Conservation (phyloP, 2,888 invertebrate genomes). For the Chrysomela aeneicollis region DNA sequence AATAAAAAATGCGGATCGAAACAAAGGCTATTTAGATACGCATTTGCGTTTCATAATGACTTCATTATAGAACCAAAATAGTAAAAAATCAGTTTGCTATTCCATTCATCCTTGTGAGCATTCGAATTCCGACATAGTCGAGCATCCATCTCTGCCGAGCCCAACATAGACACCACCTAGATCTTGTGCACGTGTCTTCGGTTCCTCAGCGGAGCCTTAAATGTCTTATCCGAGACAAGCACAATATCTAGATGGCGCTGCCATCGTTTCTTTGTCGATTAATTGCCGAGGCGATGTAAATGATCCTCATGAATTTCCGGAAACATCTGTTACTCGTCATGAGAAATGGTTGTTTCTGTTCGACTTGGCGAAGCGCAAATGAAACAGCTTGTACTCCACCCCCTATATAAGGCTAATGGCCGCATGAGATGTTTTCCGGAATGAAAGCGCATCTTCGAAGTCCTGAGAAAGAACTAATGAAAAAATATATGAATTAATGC, state of each 20-base stretch:
- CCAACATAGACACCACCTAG: background rate
- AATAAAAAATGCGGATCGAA: too few relatives aligned
- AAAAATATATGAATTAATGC: background rate
- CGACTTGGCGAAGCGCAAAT: background rate
- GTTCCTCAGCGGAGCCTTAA: background rate
- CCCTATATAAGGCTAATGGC: background rate
- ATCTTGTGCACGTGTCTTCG: background rate
- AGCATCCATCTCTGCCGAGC: background rate
- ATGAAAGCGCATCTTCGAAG: background rate
- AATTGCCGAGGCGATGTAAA: conserved; percentile 34
- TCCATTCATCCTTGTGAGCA: too few relatives aligned
- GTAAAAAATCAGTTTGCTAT: too few relatives aligned
- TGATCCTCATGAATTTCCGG: conserved; percentile 36
- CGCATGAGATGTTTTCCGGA: background rate
- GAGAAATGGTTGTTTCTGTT: conserved; percentile 24
- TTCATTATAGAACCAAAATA: too few relatives aligned
- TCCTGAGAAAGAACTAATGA: background rate
- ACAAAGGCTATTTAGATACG: too few relatives aligned
- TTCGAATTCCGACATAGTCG: too few relatives aligned
- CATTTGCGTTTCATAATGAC: too few relatives aligned
- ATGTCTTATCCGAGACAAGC: conserved; percentile 10
- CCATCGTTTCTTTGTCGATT: conserved; percentile 31
- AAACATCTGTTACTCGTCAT: conserved; percentile 44
- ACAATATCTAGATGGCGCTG: conserved; percentile 21
- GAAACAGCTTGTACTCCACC: background rate